A percentile compares a stretch with the other conserved stretches of the same genome.
Conservation (phyloP, 2,888 invertebrate genomes). For the Aporophyla nigra region DNA sequence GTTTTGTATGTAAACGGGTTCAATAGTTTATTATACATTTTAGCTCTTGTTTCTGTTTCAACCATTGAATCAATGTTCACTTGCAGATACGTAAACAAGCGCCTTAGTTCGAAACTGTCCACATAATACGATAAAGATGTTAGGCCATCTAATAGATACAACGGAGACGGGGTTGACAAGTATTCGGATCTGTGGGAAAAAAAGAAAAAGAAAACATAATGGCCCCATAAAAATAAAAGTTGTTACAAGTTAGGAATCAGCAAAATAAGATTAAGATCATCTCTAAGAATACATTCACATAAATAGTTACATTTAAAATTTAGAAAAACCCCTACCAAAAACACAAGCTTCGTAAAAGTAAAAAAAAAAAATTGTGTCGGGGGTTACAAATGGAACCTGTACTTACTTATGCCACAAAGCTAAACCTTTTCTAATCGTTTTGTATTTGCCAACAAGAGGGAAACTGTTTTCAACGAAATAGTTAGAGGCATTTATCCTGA, state of each 20-base stretch:
- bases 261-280: neutral
- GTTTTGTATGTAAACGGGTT: slow-evolving; percentile 8
- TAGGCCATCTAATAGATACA: slow-evolving; percentile 69
- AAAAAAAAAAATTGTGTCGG: no score
- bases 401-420: slow-evolving; percentile 50
- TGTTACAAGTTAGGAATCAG: neutral
- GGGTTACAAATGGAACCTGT: neutral
- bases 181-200: slow-evolving; percentile 44
- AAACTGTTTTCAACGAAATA: slow-evolving; percentile 50
- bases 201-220: neutral
- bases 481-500: slow-evolving; percentile 45
- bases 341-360: no score
- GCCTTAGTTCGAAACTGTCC: slow-evolving; percentile 53
- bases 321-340: no score
- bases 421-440: slow-evolving; percentile 43
- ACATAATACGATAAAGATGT: slow-evolving; percentile 68
- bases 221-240: neutral
- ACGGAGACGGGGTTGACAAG: slow-evolving; percentile 52
- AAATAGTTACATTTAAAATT: neutral
- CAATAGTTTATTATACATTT: slow-evolving; percentile 7
- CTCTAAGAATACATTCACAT: neutral
- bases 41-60: slow-evolving; percentile 12
- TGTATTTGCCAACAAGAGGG: slow-evolving; percentile 51
- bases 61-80: slow-evolving; percentile 58
- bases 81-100: slow-evolving; percentile 69